Base-by-base conservation (phyloP, 2,888 invertebrate species). In the Meteorus cinctellus region DNA sequence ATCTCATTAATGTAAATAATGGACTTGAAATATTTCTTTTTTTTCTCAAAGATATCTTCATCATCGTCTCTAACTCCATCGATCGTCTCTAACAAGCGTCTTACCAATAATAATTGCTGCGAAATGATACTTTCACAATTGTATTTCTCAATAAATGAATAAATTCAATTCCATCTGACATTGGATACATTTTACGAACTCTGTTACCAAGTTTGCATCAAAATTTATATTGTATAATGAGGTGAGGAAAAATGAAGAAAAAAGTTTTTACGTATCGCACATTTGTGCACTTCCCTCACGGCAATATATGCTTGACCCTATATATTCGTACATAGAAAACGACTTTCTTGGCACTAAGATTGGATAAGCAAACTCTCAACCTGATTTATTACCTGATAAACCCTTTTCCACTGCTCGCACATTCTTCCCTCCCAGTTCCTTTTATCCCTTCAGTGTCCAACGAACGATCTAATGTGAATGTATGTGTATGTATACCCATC, bases 331-430 rank as follows among this genome's bases (percentile, higher is more conserved):
- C 41, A 41, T 55, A 55, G 19, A 19, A 55, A 19, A 55, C 55
- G 55, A 55, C 55, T 55, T 55, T 73, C 41, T 41, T 73, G 73
- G 63, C 73, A 66, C 45, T 19, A 19, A 73, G 73, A 73, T 73
- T 73, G 73, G 73, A 66, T 73, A 73, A 73, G 73, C 73, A 73
- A 73, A 73, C 73, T 73, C 73, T 73, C 65, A 67, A 73, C 73
- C 73, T 73, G 73, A 73, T 73, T 73, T 73, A 73, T 73, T 55
- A 67, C 73, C 59, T 73, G 73, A 73, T 73, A 73, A 73, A 73
- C 73, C 73, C 73, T 73, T 73, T 73, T 55, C 59, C 55, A 55
- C 19, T 51, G 55, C 55, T 55, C 69, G 59, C 36, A 34, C 65
- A 65, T 36, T 31, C 16, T n/a, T 31, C 31, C 62, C 55, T 19